Evolutionary conservation across 1,140 invertebrate species (phyloP), one percentile per base, ranked within the genome.

Genomic region (Scylla paramamosain): DNA sequence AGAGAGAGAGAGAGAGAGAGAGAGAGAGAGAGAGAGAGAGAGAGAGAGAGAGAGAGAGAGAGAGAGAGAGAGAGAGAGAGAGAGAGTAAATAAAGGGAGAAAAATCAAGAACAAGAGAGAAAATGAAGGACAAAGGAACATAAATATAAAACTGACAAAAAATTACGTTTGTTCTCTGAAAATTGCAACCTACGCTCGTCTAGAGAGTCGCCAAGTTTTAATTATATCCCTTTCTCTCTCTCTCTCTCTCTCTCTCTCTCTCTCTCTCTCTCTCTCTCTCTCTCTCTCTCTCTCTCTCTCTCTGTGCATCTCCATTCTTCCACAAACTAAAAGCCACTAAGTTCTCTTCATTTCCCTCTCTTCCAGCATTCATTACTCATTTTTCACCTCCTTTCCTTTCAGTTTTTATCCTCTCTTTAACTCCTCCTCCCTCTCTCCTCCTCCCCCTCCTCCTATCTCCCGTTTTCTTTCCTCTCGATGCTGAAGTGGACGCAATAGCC

Each of bases 171-270:
- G 67, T 77, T 77, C 25, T 77, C n/a, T 25, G 67, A 77, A 77
- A 77, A 77, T 77, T 77, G 20, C 6, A 77, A 20, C 67, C n/a
- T 20, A 77, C 25, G 25, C 8, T n/a, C n/a, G 0, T n/a, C 20
- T n/a, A 77, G 20, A 77, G 67, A 77, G n/a, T n/a, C 52, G n/a
- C 16, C 16, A 77, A n/a, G 16, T 77, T 77, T 77, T 77, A n/a
- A 77, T 77, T 77, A n/a, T 77, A 77, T 77, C 67, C 8, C 67
- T 77, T 16, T 77, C 67, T 77, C 67, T 77, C 67, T 77, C 67
- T 77, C 67, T 77, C 67, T 77, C 67, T 77, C 67, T 77, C 67
- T 77, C 67, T 77, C 67, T 77, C 67, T 77, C 67, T 77, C 67
- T 77, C 67, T 77, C 67, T 77, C 67, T 77, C 67, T 77, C 67